Base-by-base conservation (phyloP, 2,113 vertebrate genomes). In the Oxyruncus cristatus region DNA sequence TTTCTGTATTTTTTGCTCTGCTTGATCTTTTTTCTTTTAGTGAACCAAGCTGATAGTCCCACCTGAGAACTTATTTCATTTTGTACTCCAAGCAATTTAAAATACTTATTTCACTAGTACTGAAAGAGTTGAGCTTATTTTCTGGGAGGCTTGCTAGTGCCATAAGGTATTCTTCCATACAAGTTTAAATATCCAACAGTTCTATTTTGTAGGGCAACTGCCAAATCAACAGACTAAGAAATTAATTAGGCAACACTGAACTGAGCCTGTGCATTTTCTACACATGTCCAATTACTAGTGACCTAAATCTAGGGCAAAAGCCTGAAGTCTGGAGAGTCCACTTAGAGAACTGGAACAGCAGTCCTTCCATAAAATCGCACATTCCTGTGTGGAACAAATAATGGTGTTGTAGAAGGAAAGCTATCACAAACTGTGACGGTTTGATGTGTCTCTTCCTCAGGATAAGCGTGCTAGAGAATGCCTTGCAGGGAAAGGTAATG, bases 281-380 rank as follows among this genome's bases (percentile, higher is more conserved):
- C 93, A 92, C 73, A 79, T 72, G 88, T 93, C 95, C 94, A 91
- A 96, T 97, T 97, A 96, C 95, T 50, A 89, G 87, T 96, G 97
- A 97, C 89, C 94, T 97, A 68, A 66, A 94, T 96, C 70, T 79
- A 84, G 82, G 72, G 92, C 86, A 83, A 79, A 87, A 61, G 77
- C 75, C 91, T 96, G 22, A 91, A 95, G 77, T 94, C 42, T 85
- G 91, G 59, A 84, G 67, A 92, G 70, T 68, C 62, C 16, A 10
- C 70, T 68, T 89, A 87, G 76, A 92, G 62, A 93, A 82, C 1
- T 77, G 66, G 53, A 94, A 70, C 58, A 91, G 91, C 81, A 94
- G 42, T 53, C 33, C 32, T 94, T 81, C 66, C 6, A 11, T 63
- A 35, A 87, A 90, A 35, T 47, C 0, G 0, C 12, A 55, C 56